Conservation (phyloP, 2,797 vertebrate genomes). For the Bucorvus abyssinicus region DNA sequence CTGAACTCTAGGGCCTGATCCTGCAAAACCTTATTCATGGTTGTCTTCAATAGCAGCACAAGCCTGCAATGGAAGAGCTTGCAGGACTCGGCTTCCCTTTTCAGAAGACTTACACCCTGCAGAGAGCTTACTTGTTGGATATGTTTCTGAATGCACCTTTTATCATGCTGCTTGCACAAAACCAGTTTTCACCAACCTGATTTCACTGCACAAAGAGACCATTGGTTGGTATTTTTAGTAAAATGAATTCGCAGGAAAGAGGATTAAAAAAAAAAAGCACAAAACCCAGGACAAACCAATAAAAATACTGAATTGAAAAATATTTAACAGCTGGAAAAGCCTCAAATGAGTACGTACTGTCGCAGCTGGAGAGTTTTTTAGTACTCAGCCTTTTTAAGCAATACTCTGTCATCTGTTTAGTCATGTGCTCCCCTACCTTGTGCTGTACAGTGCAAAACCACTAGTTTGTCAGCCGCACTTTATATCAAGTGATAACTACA, state of each 20-base stretch:
- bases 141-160: conserved; percentile 62
- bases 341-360: background rate
- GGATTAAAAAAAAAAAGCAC: background rate
- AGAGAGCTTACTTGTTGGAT: conserved; percentile 55
- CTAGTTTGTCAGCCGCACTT: background rate
- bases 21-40: conserved; percentile 39
- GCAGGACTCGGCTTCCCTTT: conserved; percentile 53
- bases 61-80: background rate
- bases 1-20: conserved; percentile 47
- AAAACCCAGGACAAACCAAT: conserved; percentile 34
- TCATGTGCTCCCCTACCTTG: conserved; percentile 16
- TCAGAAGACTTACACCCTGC: conserved; percentile 59
- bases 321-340: conserved; percentile 39
- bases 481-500: background rate
- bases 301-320: conserved; percentile 45
- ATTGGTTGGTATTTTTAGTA: conserved; percentile 45
- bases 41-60: conserved; percentile 36
- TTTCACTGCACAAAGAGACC: conserved; percentile 9
- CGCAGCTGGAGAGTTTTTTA: background rate
- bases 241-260: conserved; percentile 31
- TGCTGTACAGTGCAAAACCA: background rate
- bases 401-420: conserved; percentile 42
- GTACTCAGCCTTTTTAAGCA: conserved; percentile 43
- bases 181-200: conserved; percentile 52
- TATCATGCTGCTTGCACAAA: conserved; percentile 54